Percentiles rank a stretch among this genome's conserved stretches.
These are phyloP conservation scores for Hycleus cichorii DNA, from an alignment of 1,140 invertebrate genomes.

Conservation along the genomic window DNA sequence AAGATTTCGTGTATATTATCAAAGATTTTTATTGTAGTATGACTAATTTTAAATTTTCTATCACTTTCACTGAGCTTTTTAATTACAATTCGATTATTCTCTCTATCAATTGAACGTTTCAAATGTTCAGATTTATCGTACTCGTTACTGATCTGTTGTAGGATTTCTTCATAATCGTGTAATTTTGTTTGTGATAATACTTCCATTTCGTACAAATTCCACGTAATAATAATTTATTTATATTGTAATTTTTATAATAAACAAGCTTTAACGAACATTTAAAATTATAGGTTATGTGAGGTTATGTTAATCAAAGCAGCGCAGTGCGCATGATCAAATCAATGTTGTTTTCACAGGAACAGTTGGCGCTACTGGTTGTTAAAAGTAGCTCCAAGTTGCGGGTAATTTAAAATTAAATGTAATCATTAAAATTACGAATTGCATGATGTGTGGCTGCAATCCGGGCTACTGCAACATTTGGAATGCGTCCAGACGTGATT, in stretches of 20 bases:
- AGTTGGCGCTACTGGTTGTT: too few relatives aligned
- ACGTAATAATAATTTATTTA: not conserved
- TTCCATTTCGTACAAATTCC: slow-evolving; percentile 17
- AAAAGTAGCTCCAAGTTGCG: too few relatives aligned
- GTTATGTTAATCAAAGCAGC: too few relatives aligned
- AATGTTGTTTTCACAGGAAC: too few relatives aligned
- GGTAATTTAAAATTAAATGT: too few relatives aligned
- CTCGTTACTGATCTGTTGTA: slow-evolving; percentile 21
- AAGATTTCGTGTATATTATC: slow-evolving; percentile 12
- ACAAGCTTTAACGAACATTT: not conserved
- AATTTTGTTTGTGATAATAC: slow-evolving; percentile 10
- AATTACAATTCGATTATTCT: slow-evolving; percentile 12
- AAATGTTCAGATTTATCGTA: slow-evolving; percentile 14
- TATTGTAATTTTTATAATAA: not conserved
- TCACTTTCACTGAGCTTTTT: slow-evolving; percentile 6
- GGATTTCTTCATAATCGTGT: slow-evolving; percentile 12
- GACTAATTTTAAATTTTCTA: slow-evolving; percentile 9
- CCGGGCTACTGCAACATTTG: too few relatives aligned
- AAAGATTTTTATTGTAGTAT: slow-evolving; percentile 22
- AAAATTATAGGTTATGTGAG: not conserved
- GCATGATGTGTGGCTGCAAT: too few relatives aligned
- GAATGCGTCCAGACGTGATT: too few relatives aligned
- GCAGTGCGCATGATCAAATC: too few relatives aligned
- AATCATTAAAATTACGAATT: too few relatives aligned
- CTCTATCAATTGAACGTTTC: slow-evolving; percentile 10